Evolutionary conservation across 2,797 vertebrate species (phyloP).

Genomic region (Enteromius fasciolatus): DNA sequence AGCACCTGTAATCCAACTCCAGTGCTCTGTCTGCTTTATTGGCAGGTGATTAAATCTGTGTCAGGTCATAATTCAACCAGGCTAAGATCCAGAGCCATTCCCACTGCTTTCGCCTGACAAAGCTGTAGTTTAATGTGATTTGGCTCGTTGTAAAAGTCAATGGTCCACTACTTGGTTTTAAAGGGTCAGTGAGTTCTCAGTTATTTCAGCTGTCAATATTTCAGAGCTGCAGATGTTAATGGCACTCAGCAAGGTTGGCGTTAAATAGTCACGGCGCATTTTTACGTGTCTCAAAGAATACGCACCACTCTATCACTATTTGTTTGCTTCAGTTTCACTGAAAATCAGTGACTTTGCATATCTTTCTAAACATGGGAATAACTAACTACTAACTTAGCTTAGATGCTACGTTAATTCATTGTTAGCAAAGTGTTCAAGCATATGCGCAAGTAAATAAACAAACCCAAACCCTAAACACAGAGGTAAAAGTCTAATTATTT

Average conservation of each 20-base stretch:
- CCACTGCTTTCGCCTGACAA: conserved; percentile 17
- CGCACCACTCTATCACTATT: not conserved
- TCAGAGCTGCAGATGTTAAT: conserved; percentile 14
- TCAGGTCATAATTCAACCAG: conserved; percentile 41
- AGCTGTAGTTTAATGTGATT: conserved; percentile 20
- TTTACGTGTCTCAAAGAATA: not conserved
- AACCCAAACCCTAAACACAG: not conserved
- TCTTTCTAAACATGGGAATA: not conserved
- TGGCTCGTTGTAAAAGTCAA: conserved; percentile 44
- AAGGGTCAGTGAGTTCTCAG: conserved; percentile 24
- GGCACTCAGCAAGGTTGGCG: conserved; percentile 27
- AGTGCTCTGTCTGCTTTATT: conserved; percentile 37
- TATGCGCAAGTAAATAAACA: not conserved
- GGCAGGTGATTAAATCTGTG: conserved; percentile 36
- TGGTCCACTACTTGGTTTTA: conserved; percentile 44
- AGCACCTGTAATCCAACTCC: conserved; percentile 45
- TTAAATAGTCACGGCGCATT: conserved; percentile 63
- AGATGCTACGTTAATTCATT: not conserved
- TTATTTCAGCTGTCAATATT: conserved; percentile 27
- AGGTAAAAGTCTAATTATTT: no score
- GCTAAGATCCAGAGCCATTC: conserved; percentile 37
- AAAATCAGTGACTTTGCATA: conserved; percentile 30
- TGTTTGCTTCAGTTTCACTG: not conserved
- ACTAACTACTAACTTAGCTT: not conserved
- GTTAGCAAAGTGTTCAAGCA: not conserved